Evolutionary conservation across 1,140 invertebrate species (phyloP), one percentile per base, ranked within the genome.

Genomic region (Popillia japonica): DNA sequence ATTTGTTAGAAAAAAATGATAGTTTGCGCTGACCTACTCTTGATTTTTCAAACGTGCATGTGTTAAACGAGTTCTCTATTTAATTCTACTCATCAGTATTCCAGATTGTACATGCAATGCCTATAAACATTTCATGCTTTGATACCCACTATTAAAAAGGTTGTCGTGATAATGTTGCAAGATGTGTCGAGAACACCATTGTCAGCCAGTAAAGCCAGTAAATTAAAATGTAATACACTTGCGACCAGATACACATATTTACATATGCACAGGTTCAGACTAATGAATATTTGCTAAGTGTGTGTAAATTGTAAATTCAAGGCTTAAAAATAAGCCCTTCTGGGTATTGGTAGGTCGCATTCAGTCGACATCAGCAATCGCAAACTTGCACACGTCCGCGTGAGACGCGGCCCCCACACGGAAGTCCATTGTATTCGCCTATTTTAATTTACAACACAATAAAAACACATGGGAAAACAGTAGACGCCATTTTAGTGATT

Each of bases 391-490:
- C 81, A 80, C 82, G 81, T 83, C 77, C 79, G 75, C 74, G 76
- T 55, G 78, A 76, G 55, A 76, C 78, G 77, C 78, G 64, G 78
- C 78, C 77, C 41, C 76, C 78, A 76, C 81, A 77, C 84, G 82
- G 81, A 85, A 82, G 79, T 81, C 81, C 81, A 85, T 85, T 86
- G 85, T 86, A 73, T 72, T n/a, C 82, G 83, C 22, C 84, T 85
- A 85, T 86, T 86, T 86, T 86, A 86, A 86, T 86, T 86, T 86
- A 85, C 84, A 86, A 86, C 84, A 86, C 85, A 86, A 86, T 86
- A 86, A 86, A 86, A 86, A 86, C 86, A 86, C 86, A 86, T 86
- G 86, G 86, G 86, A 86, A 86, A 86, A 86, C 85, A 86, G 86
- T 86, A 85, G 86, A 86, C 85, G 86, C 86, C 86, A 86, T 86